phyloP scores from a whole-genome alignment of 2,113 vertebrate genomes.

The Embiotoca jacksoni region DNA sequence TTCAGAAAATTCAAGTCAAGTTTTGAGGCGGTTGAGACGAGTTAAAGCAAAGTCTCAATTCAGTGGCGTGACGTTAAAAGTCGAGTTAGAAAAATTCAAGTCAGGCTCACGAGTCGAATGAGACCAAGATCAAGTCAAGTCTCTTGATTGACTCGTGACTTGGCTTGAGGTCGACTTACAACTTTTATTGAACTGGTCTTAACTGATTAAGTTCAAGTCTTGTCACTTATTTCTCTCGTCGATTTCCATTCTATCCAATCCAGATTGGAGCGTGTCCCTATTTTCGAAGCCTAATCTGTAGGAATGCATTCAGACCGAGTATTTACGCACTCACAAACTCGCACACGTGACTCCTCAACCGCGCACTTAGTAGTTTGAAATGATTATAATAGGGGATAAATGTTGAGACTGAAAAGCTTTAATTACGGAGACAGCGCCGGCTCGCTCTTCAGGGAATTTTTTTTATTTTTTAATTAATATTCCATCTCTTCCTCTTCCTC shows the following conservation, averaged over 20 bases:
- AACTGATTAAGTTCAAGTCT: too few species aligned
- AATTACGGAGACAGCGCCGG: conserved; percentile 71
- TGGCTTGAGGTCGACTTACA: too few species aligned
- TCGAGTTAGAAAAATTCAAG: too few species aligned
- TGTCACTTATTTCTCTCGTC: conserved; percentile 16
- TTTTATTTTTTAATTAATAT: conserved; percentile 81
- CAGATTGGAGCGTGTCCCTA: conserved; percentile 31
- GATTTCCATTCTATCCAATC: conserved; percentile 48
- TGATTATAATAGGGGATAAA: conserved; percentile 78
- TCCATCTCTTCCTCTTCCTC: conserved; percentile 39
- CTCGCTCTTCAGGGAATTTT: conserved; percentile 74
- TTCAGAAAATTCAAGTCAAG: too few species aligned
- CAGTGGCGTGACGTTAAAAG: too few species aligned
- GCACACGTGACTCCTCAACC: conserved; percentile 38
- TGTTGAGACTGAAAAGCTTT: conserved; percentile 76
- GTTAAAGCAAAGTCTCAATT: too few species aligned
- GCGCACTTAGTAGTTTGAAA: conserved; percentile 70
- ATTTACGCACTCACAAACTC: not conserved
- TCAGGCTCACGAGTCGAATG: too few species aligned
- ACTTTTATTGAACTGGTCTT: too few species aligned
- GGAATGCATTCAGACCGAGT: conserved; percentile 46
- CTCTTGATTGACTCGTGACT: too few species aligned
- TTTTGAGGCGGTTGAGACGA: too few species aligned
- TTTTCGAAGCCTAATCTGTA: conserved; percentile 50
- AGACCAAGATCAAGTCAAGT: too few species aligned